Conservation (phyloP, 2,113 vertebrate genomes). For the Passerina amoena region DNA sequence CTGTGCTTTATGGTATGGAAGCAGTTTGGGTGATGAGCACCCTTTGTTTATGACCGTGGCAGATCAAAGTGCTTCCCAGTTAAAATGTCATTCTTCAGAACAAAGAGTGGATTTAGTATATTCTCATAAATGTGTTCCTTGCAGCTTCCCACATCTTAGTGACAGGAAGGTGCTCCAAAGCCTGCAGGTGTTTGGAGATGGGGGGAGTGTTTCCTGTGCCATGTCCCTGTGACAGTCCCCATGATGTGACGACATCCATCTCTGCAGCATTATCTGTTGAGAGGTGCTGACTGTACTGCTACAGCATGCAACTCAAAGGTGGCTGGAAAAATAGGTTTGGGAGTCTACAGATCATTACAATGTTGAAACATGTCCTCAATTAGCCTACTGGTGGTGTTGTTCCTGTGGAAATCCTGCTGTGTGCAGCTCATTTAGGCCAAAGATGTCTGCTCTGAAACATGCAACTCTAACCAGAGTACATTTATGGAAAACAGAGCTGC, state of each 20-base stretch:
- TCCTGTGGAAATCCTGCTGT: slow-evolving; percentile 49
- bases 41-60: background rate
- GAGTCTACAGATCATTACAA: slow-evolving; percentile 84
- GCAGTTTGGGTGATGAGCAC: background rate
- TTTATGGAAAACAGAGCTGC: slow-evolving; percentile 24
- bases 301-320: slow-evolving; percentile 83
- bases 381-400: background rate
- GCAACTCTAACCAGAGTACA: slow-evolving; percentile 43
- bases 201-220: background rate
- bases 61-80: background rate
- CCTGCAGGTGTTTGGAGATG: background rate
- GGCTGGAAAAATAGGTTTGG: slow-evolving; percentile 76
- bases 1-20: background rate
- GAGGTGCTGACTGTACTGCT: slow-evolving; percentile 87
- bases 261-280: slow-evolving; percentile 98
- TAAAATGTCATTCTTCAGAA: background rate
- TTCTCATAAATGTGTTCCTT: background rate
- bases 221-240: background rate
- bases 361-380: slow-evolving; percentile 61
- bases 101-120: background rate
- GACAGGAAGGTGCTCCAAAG: background rate
- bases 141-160: background rate
- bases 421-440: slow-evolving; percentile 59
- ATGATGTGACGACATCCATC: slow-evolving; percentile 73
- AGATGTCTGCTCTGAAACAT: slow-evolving; percentile 45